phyloP scores from a whole-genome alignment of 37 sponge, comb jelly and placozoan genomes.

The Eunapius fragilis region DNA sequence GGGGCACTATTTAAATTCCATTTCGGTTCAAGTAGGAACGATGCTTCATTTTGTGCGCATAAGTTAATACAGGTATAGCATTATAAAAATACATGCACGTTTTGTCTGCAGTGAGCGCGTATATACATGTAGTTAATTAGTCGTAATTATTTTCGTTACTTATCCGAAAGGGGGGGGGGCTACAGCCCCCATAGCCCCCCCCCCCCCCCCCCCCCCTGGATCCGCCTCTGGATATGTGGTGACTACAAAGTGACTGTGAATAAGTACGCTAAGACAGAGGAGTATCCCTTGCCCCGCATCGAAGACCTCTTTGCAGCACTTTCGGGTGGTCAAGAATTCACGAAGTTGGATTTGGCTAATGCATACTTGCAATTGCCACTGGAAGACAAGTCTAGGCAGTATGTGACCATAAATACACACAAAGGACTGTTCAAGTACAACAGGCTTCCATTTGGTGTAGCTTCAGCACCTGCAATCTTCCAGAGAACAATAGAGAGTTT shows the following conservation, averaged over 20 bases:
- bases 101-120: too few relatives aligned
- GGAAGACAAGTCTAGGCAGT: slow-evolving; percentile 13
- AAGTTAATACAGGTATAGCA: too few relatives aligned
- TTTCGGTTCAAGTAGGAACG: too few relatives aligned
- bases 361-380: slow-evolving; percentile 49
- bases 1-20: too few relatives aligned
- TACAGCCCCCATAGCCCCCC: too few relatives aligned
- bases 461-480: slow-evolving; percentile 46
- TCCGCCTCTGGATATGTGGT: too few relatives aligned
- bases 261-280: slow-evolving; percentile 8
- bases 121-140: too few relatives aligned
- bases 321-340: slow-evolving; percentile 35
- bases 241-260: slow-evolving; percentile 59
- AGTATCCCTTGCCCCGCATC: slow-evolving; percentile 41
- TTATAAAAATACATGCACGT: too few relatives aligned
- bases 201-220: too few relatives aligned
- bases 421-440: slow-evolving; percentile 49
- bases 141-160: too few relatives aligned
- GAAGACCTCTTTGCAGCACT: slow-evolving; percentile 45
- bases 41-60: too few relatives aligned
- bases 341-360: slow-evolving; percentile 40
- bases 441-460: slow-evolving; percentile 47
- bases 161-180: too few relatives aligned
- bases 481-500: slow-evolving; percentile 45
- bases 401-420: slow-evolving; percentile 49